Base-by-base conservation (phyloP, 2,797 vertebrate species). In the Tragelaphus oryx region DNA sequence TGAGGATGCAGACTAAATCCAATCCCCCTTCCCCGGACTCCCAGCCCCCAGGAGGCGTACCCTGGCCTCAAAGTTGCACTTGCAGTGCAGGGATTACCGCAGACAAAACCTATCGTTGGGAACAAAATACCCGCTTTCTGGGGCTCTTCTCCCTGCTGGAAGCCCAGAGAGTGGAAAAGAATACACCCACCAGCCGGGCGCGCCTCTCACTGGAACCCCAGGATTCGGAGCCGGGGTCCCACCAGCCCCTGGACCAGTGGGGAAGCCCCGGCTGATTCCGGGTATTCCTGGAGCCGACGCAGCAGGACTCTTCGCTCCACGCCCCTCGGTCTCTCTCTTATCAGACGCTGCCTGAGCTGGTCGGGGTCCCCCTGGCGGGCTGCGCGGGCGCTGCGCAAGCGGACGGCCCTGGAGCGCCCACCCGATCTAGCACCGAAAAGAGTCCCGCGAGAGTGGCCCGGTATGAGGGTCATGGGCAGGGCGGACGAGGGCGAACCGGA, bases 291-390 rank as follows among this genome's bases (percentile, higher is more conserved):
- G 89, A 89, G 87, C 93, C 5, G 87, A 74, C 79, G 89, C 78
- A 5, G 50, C 50, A 54, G n/a, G 76, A 79, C 76, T 57, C 68
- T 8, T 8, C 1, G 68, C 48, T 84, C 91, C 96, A 78, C 88
- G 91, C 92, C 97, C 95, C 95, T 94, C 11, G 0, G 24, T 4
- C 9, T 13, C 60, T 96, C 74, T 87, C 89, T 87, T 22, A 57
- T 81, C 86, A 44, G 59, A 30, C 1, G 62, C 81, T 48, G 37
- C 88, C 89, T 0, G 87, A 81, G 76, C 9, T 59, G 95, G 97
- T 75, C 65, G 84, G 95, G 97, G 96, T 97, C 97, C 97, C 97
- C 95, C 97, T 98, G 97, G 97, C 85, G 97, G 96, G 97, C 97
- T 83, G 83, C 44, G 60, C 62, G 0, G 37, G 91, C 46, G 60